Conservation (phyloP, 2,797 vertebrate species). For the Protonibea diacanthus region DNA sequence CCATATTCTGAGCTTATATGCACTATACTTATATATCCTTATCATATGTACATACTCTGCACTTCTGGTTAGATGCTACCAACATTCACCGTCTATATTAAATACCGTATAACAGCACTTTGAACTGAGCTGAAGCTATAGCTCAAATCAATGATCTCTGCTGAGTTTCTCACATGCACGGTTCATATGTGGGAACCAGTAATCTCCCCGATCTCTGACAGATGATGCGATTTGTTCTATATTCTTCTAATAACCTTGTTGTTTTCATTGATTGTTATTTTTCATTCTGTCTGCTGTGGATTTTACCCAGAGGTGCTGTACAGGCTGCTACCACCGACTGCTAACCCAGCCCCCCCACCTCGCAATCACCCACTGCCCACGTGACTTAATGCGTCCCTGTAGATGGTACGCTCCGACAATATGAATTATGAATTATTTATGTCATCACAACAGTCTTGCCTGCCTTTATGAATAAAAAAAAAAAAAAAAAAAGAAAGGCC, state of each 20-base stretch:
- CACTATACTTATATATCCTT: no score
- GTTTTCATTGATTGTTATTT: slow-evolving; percentile 33
- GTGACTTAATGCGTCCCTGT: slow-evolving; percentile 58
- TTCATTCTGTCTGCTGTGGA: slow-evolving; percentile 50
- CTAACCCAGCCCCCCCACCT: slow-evolving; percentile 11
- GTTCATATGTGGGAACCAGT: background rate
- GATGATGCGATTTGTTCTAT: background rate
- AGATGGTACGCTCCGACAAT: slow-evolving; percentile 51
- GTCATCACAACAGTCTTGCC: slow-evolving; percentile 28
- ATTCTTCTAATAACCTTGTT: background rate
- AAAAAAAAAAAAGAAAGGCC: slow-evolving; percentile 18
- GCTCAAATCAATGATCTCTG: background rate
- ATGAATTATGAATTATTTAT: slow-evolving; percentile 63
- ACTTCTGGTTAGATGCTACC: no score
- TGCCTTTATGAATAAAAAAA: slow-evolving; percentile 29
- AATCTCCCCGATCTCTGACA: slow-evolving; percentile 8
- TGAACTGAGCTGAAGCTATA: background rate
- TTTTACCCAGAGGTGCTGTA: slow-evolving; percentile 77
- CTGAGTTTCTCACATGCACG: background rate
- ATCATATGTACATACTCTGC: no score
- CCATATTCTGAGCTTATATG: no score
- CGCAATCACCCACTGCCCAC: slow-evolving; percentile 55
- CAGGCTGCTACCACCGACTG: slow-evolving; percentile 18
- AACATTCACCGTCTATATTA: background rate
- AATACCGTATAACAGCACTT: background rate